These are phyloP conservation scores for Fregata magnificens DNA, from an alignment of 2,113 vertebrate genomes.

Conservation along the genomic window DNA sequence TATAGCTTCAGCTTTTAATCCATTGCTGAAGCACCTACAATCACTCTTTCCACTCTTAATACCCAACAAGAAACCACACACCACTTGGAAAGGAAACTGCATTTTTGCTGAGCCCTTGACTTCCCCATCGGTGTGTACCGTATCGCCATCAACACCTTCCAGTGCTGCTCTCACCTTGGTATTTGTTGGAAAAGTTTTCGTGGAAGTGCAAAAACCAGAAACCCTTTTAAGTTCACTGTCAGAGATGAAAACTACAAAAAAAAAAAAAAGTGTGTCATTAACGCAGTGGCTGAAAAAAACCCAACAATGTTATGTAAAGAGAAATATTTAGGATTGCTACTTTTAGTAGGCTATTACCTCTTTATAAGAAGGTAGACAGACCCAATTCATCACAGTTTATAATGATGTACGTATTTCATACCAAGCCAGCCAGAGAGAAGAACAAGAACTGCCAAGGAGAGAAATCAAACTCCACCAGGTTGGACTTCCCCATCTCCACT, in stretches of 20 bases:
- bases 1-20: neutral
- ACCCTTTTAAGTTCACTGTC: neutral
- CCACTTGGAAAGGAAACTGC: neutral
- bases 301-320: neutral
- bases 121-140: accelerated
- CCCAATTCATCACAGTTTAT: too few species aligned
- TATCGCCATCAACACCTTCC: neutral
- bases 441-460: neutral
- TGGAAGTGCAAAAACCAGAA: neutral
- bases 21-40: neutral
- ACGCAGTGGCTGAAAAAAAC: neutral
- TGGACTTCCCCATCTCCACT: neutral
- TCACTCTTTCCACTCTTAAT: neutral
- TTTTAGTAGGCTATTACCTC: neutral
- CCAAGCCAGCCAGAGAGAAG: neutral
- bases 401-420: accelerated
- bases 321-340: neutral
- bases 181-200: neutral
- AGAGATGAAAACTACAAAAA: neutral
- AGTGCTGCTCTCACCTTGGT: neutral
- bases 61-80: neutral
- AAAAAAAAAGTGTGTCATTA: neutral
- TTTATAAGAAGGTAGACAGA: neutral
- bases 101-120: neutral
- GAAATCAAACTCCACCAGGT: neutral